Evolutionary conservation across 1,140 invertebrate species (phyloP).

Genomic region (Camponotus pennsylvanicus): DNA sequence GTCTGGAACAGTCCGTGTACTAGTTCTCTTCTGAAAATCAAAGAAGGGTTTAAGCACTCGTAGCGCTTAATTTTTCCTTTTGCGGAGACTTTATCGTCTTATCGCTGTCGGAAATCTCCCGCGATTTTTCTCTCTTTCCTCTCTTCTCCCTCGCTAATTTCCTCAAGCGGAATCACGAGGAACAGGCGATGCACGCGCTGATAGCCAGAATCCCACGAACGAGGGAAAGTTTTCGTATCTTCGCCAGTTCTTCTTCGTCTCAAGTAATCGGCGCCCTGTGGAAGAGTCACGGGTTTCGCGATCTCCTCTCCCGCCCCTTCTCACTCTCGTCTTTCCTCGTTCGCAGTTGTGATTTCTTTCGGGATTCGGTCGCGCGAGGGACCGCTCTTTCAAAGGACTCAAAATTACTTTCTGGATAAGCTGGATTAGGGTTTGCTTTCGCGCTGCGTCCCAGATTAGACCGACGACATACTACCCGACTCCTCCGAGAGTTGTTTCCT

Average conservation of each 20-base stretch:
- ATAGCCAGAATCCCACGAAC: conserved; percentile 70
- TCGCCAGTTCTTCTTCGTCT: conserved; percentile 68
- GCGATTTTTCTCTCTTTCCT: conserved; percentile 14
- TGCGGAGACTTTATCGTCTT: conserved; percentile 50
- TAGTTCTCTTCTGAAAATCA: conserved; percentile 10
- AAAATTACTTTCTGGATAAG: conserved; percentile 87
- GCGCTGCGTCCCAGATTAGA: conserved; percentile 84
- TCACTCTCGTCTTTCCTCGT: background rate
- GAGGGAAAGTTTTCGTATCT: conserved; percentile 16
- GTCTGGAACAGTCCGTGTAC: background rate
- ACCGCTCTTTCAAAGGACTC: conserved; percentile 84
- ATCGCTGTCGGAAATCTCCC: conserved; percentile 56
- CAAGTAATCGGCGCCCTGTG: conserved; percentile 73
- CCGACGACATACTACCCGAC: conserved; percentile 63
- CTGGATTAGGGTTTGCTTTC: conserved; percentile 86
- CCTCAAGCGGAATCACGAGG: conserved; percentile 71
- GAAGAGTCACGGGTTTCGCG: conserved; percentile 58
- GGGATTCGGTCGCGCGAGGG: conserved; percentile 36
- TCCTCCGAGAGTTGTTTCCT: conserved; percentile 75
- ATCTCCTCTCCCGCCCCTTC: background rate
- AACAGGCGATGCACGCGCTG: conserved; percentile 77
- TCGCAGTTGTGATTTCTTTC: conserved; percentile 68
- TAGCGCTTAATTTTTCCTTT: conserved; percentile 51
- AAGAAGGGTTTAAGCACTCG: conserved; percentile 42
- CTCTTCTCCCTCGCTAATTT: conserved; percentile 77